These are phyloP conservation scores for Crotalus horridus DNA, from an alignment of 2,113 vertebrate species.

Conservation along the genomic window DNA sequence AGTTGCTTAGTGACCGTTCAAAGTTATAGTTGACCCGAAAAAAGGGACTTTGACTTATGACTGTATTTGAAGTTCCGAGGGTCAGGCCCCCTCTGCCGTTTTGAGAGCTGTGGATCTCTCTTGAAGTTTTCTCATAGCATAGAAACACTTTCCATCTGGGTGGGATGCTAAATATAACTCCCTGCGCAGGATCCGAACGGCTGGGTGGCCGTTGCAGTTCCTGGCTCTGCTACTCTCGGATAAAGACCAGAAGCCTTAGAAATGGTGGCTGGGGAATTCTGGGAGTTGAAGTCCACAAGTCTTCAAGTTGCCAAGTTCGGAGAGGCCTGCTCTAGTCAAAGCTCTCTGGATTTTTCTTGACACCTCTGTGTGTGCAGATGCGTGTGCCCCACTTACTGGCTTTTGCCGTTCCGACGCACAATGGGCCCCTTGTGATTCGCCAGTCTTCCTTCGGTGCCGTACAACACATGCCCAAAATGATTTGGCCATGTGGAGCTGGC, in stretches of 20 bases:
- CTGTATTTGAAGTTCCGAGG: too few species aligned
- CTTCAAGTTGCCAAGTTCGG: background rate
- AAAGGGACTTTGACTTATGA: too few species aligned
- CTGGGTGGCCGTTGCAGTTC: slow-evolving; percentile 51
- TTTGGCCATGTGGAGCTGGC: slow-evolving; percentile 24
- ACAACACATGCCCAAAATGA: slow-evolving; percentile 33
- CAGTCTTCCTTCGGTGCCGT: background rate
- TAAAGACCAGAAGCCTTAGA: background rate
- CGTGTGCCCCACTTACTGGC: background rate
- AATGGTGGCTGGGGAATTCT: too few species aligned
- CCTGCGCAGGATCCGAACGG: slow-evolving; percentile 39
- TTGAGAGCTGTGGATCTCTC: background rate
- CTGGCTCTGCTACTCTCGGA: slow-evolving; percentile 36
- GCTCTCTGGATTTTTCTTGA: background rate
- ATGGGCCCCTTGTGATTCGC: background rate
- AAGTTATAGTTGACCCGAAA: too few species aligned
- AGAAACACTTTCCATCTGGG: slow-evolving; percentile 31
- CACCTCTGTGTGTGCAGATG: background rate
- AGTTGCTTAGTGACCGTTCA: too few species aligned
- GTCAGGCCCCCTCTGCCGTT: background rate
- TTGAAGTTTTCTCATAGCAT: background rate
- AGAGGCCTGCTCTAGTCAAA: background rate
- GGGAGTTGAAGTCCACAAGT: too few species aligned
- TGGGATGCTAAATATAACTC: slow-evolving; percentile 50
- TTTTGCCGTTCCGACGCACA: background rate